Percentiles rank a stretch among this genome's conserved stretches.
Evolutionary conservation across 1,140 invertebrate genomes (phyloP).

Genomic region (Sinonovacula constricta): DNA sequence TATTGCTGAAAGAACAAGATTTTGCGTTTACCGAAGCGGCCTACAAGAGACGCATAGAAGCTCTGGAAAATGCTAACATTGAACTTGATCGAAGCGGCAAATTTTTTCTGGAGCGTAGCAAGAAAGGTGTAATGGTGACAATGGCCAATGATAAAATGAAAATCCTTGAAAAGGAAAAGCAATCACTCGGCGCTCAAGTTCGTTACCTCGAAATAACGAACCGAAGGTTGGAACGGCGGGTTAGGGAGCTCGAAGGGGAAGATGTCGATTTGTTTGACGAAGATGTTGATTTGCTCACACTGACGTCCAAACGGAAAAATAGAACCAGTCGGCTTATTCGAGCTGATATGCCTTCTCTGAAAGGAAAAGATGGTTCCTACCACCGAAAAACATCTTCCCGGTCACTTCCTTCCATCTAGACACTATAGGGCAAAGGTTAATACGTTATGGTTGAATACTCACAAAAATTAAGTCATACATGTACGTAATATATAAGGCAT

Average conservation of each 20-base stretch:
- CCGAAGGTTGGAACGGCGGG: not conserved
- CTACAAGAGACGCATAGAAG: conserved; percentile 32
- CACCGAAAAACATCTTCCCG: not conserved
- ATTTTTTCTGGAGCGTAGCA: conserved; percentile 14
- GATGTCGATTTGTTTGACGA: conserved; percentile 9
- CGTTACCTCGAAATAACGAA: conserved; percentile 26
- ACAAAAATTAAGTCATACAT: no score
- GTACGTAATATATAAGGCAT: no score
- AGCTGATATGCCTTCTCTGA: conserved; percentile 25
- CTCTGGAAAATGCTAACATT: conserved; percentile 35
- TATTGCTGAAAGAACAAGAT: conserved; percentile 7
- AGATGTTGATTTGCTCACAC: no score
- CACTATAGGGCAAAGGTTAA: no score
- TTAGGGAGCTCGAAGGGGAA: conserved; percentile 26
- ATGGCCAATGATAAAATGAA: conserved; percentile 36
- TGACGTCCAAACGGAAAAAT: not conserved
- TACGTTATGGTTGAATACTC: no score
- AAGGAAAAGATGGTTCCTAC: not conserved
- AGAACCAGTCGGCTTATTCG: conserved; percentile 11
- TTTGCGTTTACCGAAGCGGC: conserved; percentile 2
- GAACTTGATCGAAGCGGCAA: conserved; percentile 35
- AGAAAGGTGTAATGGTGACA: conserved; percentile 25
- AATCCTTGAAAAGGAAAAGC: conserved; percentile 31
- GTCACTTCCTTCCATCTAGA: conserved; percentile 6
- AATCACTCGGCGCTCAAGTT: conserved; percentile 15